Conservation (phyloP, 1,140 invertebrate species). For the Bombus vancouverensis region DNA sequence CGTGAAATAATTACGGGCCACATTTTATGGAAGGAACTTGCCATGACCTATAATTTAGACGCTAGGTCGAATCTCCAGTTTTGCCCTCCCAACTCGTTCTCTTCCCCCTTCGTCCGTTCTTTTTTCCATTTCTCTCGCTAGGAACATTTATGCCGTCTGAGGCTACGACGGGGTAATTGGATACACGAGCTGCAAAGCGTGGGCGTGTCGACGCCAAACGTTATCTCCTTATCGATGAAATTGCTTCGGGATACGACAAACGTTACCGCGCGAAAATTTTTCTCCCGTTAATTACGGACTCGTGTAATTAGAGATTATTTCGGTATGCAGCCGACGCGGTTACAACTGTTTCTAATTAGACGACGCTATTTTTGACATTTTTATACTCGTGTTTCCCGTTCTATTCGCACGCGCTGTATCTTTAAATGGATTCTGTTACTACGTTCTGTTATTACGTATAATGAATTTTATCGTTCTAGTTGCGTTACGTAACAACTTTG, state of each 20-base stretch:
- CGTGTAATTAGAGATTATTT: not conserved
- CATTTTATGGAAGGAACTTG: not conserved
- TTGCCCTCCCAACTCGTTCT: not conserved
- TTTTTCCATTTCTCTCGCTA: not conserved
- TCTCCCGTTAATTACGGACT: not conserved
- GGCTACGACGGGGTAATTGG: constrained; percentile 26
- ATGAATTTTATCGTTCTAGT: not conserved
- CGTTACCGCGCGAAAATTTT: not conserved
- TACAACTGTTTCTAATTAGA: not conserved
- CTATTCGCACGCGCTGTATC: not conserved
- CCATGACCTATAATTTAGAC: not conserved
- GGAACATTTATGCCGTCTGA: not conserved
- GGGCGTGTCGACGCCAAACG: constrained; percentile 21
- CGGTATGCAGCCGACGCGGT: not conserved
- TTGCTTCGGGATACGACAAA: constrained; percentile 24
- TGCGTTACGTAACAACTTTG: not conserved
- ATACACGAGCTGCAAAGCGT: constrained; percentile 22
- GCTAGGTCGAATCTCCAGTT: not conserved
- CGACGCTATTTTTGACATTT: not conserved
- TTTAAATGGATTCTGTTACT: not conserved
- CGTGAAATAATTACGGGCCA: not conserved
- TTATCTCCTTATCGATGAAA: constrained; percentile 39
- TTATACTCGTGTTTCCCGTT: not conserved
- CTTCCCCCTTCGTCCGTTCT: not conserved
- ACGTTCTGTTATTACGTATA: not conserved